Percentiles rank a stretch among this genome's conserved stretches.
Conservation (phyloP, 2,888 invertebrate species). For the Hyles lineata region DNA sequence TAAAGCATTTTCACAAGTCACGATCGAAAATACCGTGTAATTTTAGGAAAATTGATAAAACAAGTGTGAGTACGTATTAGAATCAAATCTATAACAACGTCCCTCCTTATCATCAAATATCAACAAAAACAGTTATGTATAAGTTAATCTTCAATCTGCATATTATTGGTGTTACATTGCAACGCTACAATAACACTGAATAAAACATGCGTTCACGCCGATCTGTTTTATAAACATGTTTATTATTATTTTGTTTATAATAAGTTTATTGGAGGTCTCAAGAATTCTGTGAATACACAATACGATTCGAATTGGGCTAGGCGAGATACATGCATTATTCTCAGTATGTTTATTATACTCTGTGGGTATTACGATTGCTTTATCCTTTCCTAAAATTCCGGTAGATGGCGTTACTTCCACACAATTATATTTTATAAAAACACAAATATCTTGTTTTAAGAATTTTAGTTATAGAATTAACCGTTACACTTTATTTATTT, state of each 20-base stretch:
- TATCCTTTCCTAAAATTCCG: background rate
- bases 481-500: no score
- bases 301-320: background rate
- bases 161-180: conserved; percentile 3
- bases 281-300: background rate
- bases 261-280: background rate
- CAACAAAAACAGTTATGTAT: background rate
- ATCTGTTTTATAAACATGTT: conserved; percentile 13
- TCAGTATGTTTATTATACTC: no score
- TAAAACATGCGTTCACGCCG: background rate
- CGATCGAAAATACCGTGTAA: no score
- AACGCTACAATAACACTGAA: conserved; percentile 13
- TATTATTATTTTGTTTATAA: background rate
- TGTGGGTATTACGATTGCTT: background rate
- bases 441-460: no score
- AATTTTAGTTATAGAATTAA: no score
- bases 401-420: no score
- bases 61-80: no score
- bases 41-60: no score
- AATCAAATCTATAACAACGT: no score
- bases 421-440: no score
- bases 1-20: no score
- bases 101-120: background rate
- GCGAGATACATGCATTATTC: background rate
- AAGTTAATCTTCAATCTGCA: background rate